Base-by-base conservation (phyloP, 1,140 invertebrate species). In the Hermatobates lingyangjiaoensis region DNA sequence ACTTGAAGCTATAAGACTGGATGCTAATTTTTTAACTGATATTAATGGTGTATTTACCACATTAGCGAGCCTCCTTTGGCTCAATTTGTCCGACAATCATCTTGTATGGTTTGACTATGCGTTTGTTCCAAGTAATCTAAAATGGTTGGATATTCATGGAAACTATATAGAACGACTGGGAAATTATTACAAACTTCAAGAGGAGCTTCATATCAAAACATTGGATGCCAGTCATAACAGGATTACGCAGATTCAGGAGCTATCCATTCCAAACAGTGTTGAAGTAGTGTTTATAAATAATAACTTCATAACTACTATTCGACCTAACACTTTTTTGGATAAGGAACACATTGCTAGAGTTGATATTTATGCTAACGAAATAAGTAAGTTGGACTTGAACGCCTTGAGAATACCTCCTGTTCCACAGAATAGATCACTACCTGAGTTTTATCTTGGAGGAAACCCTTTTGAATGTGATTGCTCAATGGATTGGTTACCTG, bases 381-480 rank as follows among this genome's bases (percentile, higher is more conserved):
- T 92, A 61, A 76, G 78, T 52, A 82, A 77, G 56, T 71, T 92
- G 67, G 83, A 89, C 56, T 66, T 88, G 53, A 81, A 83, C 57
- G 79, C 86, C 52, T 68, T 91, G 51, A 70, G 83, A 26, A 67
- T 91, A 54, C 73, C 75, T n/a, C 74, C 75, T 4, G 77, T 85
- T 54, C 74, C 77, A 26, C 66, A 71, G 14, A 75, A 78, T 27
- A 75, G 77, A 57, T 71, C 74, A 1, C 65, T 88, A 53, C 86
- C 87, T 0, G 86, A 89, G 63, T 86, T 90, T 62, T 88, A 87
- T 62, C 72, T 90, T 44, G 85, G 85, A 40, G 85, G 85, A 1
- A 92, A 92, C 66, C 83, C 86, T 0, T 89, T 91, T 66, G 77
- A 86, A 57, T 92, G 87, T 64, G 86, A 92, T 61, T 92, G 88